Conservation (phyloP, 2,113 vertebrate species). For the Platysteira castanea region DNA sequence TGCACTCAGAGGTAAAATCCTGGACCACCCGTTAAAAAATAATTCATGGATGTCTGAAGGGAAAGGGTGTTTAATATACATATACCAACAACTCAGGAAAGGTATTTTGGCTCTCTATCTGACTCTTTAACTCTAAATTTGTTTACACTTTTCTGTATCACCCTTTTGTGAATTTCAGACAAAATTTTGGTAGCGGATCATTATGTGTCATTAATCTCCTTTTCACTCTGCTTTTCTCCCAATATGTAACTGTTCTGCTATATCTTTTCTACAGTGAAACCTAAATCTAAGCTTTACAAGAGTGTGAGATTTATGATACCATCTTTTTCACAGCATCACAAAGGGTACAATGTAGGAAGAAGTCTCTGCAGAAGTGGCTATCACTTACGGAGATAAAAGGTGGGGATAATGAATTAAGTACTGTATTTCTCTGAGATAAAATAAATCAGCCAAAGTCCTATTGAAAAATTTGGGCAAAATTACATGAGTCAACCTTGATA, state of each 20-base stretch:
- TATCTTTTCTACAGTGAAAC: neutral
- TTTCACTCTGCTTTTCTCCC: neutral
- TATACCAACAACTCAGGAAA: neutral
- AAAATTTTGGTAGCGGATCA: neutral
- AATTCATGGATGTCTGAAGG: neutral
- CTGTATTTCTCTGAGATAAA: neutral
- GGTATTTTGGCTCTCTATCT: neutral
- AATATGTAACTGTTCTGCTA: neutral
- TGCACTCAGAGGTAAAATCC: neutral
- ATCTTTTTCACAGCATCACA: neutral
- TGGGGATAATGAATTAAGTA: neutral
- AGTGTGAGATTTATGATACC: neutral
- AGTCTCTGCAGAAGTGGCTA: neutral
- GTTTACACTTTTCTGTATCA: neutral
- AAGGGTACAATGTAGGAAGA: neutral
- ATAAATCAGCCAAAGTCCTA: neutral
- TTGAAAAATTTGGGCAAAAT: neutral
- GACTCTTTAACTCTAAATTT: neutral
- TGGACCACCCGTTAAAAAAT: neutral
- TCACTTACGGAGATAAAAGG: neutral
- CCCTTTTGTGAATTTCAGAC: neutral
- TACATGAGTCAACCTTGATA: neutral
- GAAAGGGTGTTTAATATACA: neutral
- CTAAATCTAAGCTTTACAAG: neutral
- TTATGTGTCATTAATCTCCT: neutral